Conservation (phyloP, 2,797 vertebrate species). For the Amniataba percoides region DNA sequence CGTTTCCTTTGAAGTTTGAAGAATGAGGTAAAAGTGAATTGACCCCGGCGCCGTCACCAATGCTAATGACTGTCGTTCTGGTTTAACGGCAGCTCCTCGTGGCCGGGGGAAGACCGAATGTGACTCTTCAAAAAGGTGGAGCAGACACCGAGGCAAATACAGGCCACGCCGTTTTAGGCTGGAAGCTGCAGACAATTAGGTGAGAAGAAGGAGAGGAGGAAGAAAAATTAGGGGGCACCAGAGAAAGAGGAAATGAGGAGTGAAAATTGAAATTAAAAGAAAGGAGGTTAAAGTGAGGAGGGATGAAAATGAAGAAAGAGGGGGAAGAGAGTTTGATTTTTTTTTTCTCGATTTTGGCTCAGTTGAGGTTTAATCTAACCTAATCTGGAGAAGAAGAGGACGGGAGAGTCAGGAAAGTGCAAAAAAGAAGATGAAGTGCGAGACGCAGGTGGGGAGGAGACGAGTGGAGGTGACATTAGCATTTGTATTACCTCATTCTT, state of each 20-base stretch:
- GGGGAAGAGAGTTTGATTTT: neutral
- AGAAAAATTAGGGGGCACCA: neutral
- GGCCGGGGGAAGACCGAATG: neutral
- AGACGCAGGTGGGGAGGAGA: conserved; percentile 31
- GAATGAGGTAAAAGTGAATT: conserved; percentile 35
- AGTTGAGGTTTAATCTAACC: conserved; percentile 43
- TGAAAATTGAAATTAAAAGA: neutral
- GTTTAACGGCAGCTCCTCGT: neutral
- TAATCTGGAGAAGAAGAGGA: conserved; percentile 32
- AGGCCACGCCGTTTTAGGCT: conserved; percentile 5
- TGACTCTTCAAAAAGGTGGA: conserved; percentile 19
- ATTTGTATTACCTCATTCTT: conserved; percentile 75
- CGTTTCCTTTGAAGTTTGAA: conserved; percentile 31
- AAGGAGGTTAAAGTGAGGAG: neutral
- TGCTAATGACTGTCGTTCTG: conserved; percentile 31
- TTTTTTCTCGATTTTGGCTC: neutral
- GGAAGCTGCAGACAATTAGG: conserved; percentile 27
- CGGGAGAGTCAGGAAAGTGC: conserved; percentile 15
- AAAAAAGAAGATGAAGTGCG: conserved; percentile 29
- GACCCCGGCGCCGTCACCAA: conserved; percentile 5
- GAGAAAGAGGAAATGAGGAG: neutral
- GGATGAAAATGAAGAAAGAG: conserved; percentile 6
- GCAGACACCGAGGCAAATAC: conserved; percentile 15
- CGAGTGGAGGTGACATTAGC: conserved; percentile 60
- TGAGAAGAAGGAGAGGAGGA: neutral